Percentiles rank a stretch among this genome's conserved stretches.
Conservation (phyloP, 2,797 vertebrate species). For the Eremophila alpestris region DNA sequence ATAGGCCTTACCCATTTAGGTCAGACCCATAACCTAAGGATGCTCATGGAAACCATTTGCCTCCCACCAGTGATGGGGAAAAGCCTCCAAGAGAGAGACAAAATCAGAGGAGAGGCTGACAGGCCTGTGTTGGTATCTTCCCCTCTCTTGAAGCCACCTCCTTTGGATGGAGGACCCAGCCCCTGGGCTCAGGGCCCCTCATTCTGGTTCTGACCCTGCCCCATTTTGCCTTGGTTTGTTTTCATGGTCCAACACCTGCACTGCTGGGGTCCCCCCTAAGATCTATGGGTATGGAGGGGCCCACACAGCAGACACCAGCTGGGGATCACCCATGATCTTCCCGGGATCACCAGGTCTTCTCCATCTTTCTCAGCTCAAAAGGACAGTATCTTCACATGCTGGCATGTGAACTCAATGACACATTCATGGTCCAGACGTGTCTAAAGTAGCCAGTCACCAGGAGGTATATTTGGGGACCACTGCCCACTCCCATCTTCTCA, state of each 20-base stretch:
- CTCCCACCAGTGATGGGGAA: neutral
- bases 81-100: neutral
- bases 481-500: rapidly evolving
- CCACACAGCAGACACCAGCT: neutral
- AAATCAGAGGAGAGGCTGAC: neutral
- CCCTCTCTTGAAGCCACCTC: neutral
- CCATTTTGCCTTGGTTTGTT: neutral
- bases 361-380: neutral
- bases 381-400: rapidly evolving
- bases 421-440: neutral
- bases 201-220: neutral
- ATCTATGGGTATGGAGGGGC: neutral
- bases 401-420: rapidly evolving
- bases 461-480: neutral
- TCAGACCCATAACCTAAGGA: neutral
- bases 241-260: neutral
- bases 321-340: neutral
- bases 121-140: neutral
- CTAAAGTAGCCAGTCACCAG: neutral
- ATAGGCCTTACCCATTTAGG: neutral
- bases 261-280: rapidly evolving
- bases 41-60: neutral
- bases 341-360: neutral
- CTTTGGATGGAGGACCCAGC: neutral
- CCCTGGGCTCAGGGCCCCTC: neutral